These are phyloP conservation scores for Australoheros facetus DNA, from an alignment of 2,797 vertebrate species.

Conservation along the genomic window DNA sequence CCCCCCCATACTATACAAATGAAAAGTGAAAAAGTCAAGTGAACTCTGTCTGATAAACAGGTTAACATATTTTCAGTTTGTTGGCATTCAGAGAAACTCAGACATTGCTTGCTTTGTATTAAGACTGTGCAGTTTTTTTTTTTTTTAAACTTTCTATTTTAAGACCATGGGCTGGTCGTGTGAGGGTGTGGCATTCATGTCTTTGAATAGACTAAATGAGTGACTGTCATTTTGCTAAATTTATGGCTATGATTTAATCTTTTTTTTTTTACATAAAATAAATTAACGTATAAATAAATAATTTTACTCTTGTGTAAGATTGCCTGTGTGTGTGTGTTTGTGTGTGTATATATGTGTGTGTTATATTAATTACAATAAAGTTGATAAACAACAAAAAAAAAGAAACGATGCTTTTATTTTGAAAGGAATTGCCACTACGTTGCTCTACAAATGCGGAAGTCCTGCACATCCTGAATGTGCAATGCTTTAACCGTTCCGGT, in stretches of 20 bases:
- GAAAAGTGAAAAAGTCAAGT: too few species aligned
- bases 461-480: constrained; percentile 7
- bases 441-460: constrained; percentile 31
- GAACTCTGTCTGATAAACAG: neutral
- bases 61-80: neutral
- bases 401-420: neutral
- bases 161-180: neutral
- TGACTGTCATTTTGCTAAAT: neutral
- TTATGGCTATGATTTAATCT: too few species aligned
- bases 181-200: neutral
- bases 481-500: neutral
- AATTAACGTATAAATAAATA: too few species aligned
- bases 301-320: too few species aligned
- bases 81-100: neutral
- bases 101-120: neutral
- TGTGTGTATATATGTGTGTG: too few species aligned
- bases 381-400: too few species aligned
- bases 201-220: neutral
- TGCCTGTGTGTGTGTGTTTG: too few species aligned
- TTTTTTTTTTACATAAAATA: too few species aligned
- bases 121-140: neutral
- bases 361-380: too few species aligned
- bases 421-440: neutral
- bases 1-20: too few species aligned
- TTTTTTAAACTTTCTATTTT: neutral